Percentiles rank a stretch among this genome's conserved stretches.
phyloP scores from a whole-genome alignment of 1,140 invertebrate genomes.

The Propsilocerus akamusi region DNA sequence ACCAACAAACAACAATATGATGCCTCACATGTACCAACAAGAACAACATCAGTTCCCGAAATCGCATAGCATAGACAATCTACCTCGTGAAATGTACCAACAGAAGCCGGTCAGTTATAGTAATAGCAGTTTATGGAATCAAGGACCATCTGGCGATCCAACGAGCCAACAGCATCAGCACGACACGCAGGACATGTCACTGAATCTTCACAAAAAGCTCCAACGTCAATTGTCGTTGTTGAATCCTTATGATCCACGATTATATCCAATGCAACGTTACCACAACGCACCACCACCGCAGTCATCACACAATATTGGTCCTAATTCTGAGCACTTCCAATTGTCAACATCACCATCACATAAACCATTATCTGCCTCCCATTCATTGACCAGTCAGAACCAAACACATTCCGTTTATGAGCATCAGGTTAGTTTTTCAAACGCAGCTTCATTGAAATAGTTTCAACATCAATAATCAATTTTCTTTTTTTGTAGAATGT shows the following conservation, averaged over 20 bases:
- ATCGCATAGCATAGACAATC: slow-evolving; percentile 8
- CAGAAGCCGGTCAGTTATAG: slow-evolving; percentile 2
- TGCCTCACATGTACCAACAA: neutral
- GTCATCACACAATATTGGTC: slow-evolving; percentile 4
- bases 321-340: slow-evolving; percentile 10
- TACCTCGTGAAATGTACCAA: slow-evolving; percentile 6
- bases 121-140: slow-evolving; percentile 1
- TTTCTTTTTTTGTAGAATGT: slow-evolving; percentile 26
- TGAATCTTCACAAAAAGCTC: slow-evolving; percentile 58
- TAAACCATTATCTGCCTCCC: slow-evolving; percentile 18
- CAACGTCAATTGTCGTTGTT: slow-evolving; percentile 60
- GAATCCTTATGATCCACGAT: slow-evolving; percentile 56
- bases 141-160: neutral
- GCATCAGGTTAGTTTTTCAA: neutral
- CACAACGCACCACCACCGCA: slow-evolving; percentile 7
- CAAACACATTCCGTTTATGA: slow-evolving; percentile 11
- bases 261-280: slow-evolving; percentile 27
- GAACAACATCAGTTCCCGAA: slow-evolving; percentile 4
- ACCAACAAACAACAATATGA: neutral
- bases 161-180: neutral
- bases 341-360: slow-evolving; percentile 11
- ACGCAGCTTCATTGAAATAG: neutral
- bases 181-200: slow-evolving; percentile 17
- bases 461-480: neutral
- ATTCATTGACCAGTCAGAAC: slow-evolving; percentile 11